Base-by-base conservation (phyloP, 2,888 invertebrate genomes). In the Syritta pipiens region DNA sequence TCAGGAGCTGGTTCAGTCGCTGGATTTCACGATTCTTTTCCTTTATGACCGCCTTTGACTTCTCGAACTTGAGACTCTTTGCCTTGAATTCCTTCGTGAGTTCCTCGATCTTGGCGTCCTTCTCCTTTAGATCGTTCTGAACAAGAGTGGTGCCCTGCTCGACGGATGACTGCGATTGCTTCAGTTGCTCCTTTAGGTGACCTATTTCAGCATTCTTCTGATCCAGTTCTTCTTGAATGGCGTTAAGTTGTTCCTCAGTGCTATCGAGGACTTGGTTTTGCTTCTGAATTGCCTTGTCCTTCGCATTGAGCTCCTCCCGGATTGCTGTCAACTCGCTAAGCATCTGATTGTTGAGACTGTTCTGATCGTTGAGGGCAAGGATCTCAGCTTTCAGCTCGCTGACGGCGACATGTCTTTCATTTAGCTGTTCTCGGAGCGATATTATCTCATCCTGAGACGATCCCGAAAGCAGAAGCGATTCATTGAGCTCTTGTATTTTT, bases 11-110 rank as follows among this genome's bases (percentile, higher is more conserved):
- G 4, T 85, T 83, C 4, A 88, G 77, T 2, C 83, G 83, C 53
- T 91, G 90, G 76, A 91, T 90, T 89, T 91, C 90, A 86, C 91
- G 89, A 86, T 91, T 90, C 53, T 91, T 89, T 81, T 90, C 90
- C 86, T 91, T 90, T 51, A 91, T 89, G 83, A 91, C 88, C 42
- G 89, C 83, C 86, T 89, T 88, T 63, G 91, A 87, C 84, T 90
- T 87, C 83, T 91, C 88, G 83, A 91, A 88, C 83, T 91, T 91
- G 32, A 91, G 88, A 5, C 89, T 86, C 69, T 90, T 90, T 17
- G 90, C 89, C 60, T 91, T 89, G 72, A 90, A 88, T 81, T 90
- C 89, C 2, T 86, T 85, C 72, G 90, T 89, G 63, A 91, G 84
- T 44, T 90, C 90, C 75, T 89, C 89, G 22, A 91, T 86, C 46